A percentile compares a stretch with the other conserved stretches of the same genome.
phyloP scores from a whole-genome alignment of 2,113 vertebrate genomes.

The Bombycilla garrulus region DNA sequence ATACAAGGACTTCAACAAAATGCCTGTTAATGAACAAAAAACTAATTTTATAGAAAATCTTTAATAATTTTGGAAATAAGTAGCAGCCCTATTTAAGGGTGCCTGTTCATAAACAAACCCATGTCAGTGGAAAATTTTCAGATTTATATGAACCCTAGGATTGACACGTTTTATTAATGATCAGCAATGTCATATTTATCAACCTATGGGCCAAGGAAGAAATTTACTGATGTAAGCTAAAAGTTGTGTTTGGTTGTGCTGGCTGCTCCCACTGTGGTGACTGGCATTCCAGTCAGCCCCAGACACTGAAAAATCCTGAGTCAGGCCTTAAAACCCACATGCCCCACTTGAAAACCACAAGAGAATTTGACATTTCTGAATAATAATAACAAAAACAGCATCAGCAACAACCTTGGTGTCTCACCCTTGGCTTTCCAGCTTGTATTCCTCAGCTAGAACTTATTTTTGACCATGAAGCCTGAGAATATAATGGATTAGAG shows the following conservation, averaged over 20 bases:
- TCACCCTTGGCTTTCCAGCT: background rate
- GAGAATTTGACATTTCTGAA: background rate
- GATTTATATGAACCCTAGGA: background rate
- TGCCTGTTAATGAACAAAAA: background rate
- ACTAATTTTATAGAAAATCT: background rate
- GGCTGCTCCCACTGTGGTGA: background rate
- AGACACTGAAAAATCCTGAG: constrained; percentile 8
- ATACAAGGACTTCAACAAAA: background rate
- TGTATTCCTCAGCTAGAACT: background rate
- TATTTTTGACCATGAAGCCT: background rate
- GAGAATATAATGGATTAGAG: background rate
- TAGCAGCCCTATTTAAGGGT: background rate
- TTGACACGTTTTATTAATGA: background rate
- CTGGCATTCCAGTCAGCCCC: background rate
- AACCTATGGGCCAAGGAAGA: background rate
- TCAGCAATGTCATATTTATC: background rate
- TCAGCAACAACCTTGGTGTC: background rate
- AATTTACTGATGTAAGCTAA: background rate
- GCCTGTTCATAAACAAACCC: background rate
- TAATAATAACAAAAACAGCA: background rate
- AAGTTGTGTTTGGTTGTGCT: background rate
- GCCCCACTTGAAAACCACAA: background rate
- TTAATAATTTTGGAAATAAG: background rate
- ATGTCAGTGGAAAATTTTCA: background rate
- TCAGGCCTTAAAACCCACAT: background rate